Evolutionary conservation across 2,113 vertebrate species (phyloP).

Genomic region (Aspidoscelis tigris): DNA sequence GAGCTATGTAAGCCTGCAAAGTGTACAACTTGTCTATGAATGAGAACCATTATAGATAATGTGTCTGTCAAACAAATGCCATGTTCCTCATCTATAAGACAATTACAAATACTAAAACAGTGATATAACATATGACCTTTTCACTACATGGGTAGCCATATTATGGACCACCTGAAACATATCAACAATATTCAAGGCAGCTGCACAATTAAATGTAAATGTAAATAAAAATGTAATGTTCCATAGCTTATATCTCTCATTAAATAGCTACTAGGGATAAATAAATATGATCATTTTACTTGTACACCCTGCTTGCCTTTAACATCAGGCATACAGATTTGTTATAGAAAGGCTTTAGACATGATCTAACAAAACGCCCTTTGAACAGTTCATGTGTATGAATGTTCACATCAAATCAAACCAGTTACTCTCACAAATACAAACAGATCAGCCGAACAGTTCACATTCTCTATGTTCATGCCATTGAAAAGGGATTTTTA

Average conservation of each 20-base stretch:
- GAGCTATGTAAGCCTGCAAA: background rate
- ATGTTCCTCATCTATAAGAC: background rate
- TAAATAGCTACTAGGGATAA: background rate
- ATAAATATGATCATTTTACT: background rate
- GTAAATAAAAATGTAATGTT: background rate
- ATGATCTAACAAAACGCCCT: background rate
- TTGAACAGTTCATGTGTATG: background rate
- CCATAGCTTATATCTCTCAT: background rate
- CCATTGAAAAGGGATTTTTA: background rate
- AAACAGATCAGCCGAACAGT: no score
- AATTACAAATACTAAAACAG: background rate
- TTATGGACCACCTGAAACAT: background rate
- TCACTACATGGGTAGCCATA: background rate
- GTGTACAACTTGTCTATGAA: background rate
- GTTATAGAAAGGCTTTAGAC: background rate
- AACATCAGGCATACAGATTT: background rate
- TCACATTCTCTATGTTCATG: no score
- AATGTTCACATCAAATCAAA: no score
- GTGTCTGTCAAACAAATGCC: background rate
- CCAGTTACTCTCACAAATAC: no score
- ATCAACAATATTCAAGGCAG: background rate
- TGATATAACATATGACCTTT: background rate
- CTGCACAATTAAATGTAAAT: no score
- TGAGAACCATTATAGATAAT: background rate
- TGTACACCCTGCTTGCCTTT: background rate